Conservation (phyloP, 2,888 invertebrate genomes). For the Lasiommata megera region DNA sequence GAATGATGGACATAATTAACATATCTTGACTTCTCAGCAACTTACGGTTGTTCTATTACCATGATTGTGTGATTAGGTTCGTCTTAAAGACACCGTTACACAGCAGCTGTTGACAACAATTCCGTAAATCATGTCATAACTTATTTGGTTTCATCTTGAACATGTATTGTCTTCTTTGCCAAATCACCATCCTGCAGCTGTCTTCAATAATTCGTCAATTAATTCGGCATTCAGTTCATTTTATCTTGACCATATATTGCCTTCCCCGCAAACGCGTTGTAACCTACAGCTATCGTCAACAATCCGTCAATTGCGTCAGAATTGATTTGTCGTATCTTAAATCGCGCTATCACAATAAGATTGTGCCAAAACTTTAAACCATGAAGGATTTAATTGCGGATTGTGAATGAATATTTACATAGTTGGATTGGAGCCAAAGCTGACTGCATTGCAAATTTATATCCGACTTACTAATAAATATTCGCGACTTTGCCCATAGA, state of each 20-base stretch:
- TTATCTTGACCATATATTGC: not conserved
- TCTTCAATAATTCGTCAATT: too few relatives aligned
- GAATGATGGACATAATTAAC: too few relatives aligned
- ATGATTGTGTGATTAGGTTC: too few relatives aligned
- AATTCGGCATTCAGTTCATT: too few relatives aligned
- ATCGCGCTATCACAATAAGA: not conserved
- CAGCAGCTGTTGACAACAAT: too few relatives aligned
- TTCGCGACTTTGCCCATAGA: not conserved
- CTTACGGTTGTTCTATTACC: too few relatives aligned
- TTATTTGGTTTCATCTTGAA: too few relatives aligned
- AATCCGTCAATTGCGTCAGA: not conserved
- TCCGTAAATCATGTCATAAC: too few relatives aligned
- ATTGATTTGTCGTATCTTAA: not conserved
- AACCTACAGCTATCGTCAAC: not conserved
- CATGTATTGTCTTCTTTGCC: too few relatives aligned
- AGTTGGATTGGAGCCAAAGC: constrained; percentile 10
- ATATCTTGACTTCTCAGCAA: too few relatives aligned
- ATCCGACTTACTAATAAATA: not conserved
- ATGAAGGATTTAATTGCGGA: constrained; percentile 15
- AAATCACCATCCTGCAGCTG: too few relatives aligned
- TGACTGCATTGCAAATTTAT: constrained; percentile 6
- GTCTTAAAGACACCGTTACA: too few relatives aligned
- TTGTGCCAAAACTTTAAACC: constrained; percentile 10
- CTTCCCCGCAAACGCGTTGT: not conserved
- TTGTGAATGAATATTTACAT: constrained; percentile 17